These are phyloP conservation scores for Zaprionus kolodkinae DNA, from an alignment of 1,140 invertebrate species.

Conservation along the genomic window DNA sequence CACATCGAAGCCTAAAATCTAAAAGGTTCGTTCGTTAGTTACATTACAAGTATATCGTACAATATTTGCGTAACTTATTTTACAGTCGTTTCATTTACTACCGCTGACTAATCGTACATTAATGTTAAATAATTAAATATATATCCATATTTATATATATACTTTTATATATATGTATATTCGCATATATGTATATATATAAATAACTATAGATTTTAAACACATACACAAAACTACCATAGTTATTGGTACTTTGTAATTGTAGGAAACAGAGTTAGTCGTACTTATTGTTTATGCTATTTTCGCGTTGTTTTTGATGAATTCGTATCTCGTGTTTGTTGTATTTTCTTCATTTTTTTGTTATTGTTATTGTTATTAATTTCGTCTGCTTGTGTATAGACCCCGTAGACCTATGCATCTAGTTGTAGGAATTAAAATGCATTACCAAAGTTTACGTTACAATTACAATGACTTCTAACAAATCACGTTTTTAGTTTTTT, in stretches of 20 bases:
- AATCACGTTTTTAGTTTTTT: slow-evolving; percentile 59
- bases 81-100: slow-evolving; percentile 78
- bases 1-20: slow-evolving; percentile 78
- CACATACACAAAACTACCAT: slow-evolving; percentile 71
- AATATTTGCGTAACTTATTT: slow-evolving; percentile 70
- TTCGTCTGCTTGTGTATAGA: slow-evolving; percentile 22
- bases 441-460: slow-evolving; percentile 73
- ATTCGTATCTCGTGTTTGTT: slow-evolving; percentile 42
- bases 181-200: slow-evolving; percentile 11
- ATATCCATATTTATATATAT: slow-evolving; percentile 71
- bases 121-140: slow-evolving; percentile 69
- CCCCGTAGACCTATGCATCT: slow-evolving; percentile 34
- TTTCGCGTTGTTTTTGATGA: slow-evolving; percentile 43
- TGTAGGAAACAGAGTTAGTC: slow-evolving; percentile 80
- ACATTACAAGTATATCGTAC: slow-evolving; percentile 67
- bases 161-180: slow-evolving; percentile 52
- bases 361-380: slow-evolving; percentile 22
- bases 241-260: slow-evolving; percentile 80
- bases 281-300: slow-evolving; percentile 79
- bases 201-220: slow-evolving; percentile 40
- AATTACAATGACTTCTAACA: slow-evolving; percentile 71
- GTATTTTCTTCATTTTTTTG: slow-evolving; percentile 20
- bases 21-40: slow-evolving; percentile 72
- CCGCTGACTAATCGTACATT: slow-evolving; percentile 55
- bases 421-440: slow-evolving; percentile 73